phyloP scores from a whole-genome alignment of 1,140 invertebrate species.

The Drosophila tsacasi region DNA sequence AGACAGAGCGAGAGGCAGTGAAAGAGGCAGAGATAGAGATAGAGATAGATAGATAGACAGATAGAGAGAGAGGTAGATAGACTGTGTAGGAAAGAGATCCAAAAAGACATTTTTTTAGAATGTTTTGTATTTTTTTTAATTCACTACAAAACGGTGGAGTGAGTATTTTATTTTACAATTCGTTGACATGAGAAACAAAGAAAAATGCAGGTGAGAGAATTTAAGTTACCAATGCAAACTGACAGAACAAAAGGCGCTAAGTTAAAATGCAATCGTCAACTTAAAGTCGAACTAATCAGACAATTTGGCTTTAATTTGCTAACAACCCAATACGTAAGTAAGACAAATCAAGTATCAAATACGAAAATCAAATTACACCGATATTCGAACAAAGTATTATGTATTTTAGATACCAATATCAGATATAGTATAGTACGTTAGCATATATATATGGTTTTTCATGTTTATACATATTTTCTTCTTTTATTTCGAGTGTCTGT shows the following conservation, averaged over 20 bases:
- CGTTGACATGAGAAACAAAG: conserved; percentile 34
- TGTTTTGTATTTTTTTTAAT: conserved; percentile 53
- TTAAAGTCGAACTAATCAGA: conserved; percentile 44
- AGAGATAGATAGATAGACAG: conserved; percentile 28
- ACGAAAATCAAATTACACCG: conserved; percentile 64
- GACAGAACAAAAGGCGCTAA: conserved; percentile 26
- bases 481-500: conserved; percentile 36
- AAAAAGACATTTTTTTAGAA: conserved; percentile 82
- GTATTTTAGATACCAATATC: conserved; percentile 72
- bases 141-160: conserved; percentile 59
- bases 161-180: conserved; percentile 67
- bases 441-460: conserved; percentile 53
- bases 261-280: conserved; percentile 42
- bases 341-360: conserved; percentile 31
- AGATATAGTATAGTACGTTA: conserved; percentile 65
- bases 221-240: conserved; percentile 62
- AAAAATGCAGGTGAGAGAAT: conserved; percentile 40
- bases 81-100: conserved; percentile 72
- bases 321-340: conserved; percentile 36
- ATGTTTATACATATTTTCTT: conserved; percentile 44
- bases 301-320: conserved; percentile 29
- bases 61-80: conserved; percentile 18
- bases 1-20: conserved; percentile 29
- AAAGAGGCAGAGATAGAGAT: conserved; percentile 28
- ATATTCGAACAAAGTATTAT: conserved; percentile 67